Conservation (phyloP, 1,140 invertebrate genomes). For the Drosophila bocqueti region DNA sequence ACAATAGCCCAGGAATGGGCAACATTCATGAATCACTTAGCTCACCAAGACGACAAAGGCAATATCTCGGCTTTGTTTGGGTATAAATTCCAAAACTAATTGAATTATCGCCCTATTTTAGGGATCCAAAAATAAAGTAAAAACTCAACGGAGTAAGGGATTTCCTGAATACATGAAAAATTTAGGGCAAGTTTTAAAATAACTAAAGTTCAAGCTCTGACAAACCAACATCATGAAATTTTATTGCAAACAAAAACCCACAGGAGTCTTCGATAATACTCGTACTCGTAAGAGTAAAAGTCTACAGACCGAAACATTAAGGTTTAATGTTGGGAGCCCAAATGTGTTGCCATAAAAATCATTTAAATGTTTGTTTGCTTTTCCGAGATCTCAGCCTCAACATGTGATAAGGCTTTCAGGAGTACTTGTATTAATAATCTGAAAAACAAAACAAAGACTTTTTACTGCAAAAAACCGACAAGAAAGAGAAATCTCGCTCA, state of each 20-base stretch:
- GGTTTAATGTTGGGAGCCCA: slow-evolving; percentile 55
- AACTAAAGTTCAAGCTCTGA: slow-evolving; percentile 21
- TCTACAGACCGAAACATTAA: slow-evolving; percentile 66
- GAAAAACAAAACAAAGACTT: slow-evolving; percentile 53
- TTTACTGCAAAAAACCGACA: slow-evolving; percentile 3
- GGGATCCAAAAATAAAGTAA: slow-evolving; percentile 32
- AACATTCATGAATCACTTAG: slow-evolving; percentile 41
- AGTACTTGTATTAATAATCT: slow-evolving; percentile 66
- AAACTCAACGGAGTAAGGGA: background rate
- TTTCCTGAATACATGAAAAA: slow-evolving; percentile 13
- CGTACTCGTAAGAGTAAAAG: slow-evolving; percentile 36
- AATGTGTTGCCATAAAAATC: slow-evolving; percentile 70
- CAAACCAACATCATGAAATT: slow-evolving; percentile 69
- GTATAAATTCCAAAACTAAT: slow-evolving; percentile 45
- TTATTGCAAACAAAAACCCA: slow-evolving; percentile 39
- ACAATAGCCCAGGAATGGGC: slow-evolving; percentile 44
- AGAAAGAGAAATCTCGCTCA: background rate
- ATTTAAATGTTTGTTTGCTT: slow-evolving; percentile 72
- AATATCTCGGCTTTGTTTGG: slow-evolving; percentile 44
- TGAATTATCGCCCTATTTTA: slow-evolving; percentile 62
- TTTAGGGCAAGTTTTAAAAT: slow-evolving; percentile 33
- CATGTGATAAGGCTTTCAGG: slow-evolving; percentile 52
- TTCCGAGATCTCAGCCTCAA: slow-evolving; percentile 23
- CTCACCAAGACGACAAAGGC: slow-evolving; percentile 47
- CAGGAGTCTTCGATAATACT: slow-evolving; percentile 17